Base-by-base conservation (phyloP, 53 echinoderm and acorn worm genomes). In the Arbacia lixula region DNA sequence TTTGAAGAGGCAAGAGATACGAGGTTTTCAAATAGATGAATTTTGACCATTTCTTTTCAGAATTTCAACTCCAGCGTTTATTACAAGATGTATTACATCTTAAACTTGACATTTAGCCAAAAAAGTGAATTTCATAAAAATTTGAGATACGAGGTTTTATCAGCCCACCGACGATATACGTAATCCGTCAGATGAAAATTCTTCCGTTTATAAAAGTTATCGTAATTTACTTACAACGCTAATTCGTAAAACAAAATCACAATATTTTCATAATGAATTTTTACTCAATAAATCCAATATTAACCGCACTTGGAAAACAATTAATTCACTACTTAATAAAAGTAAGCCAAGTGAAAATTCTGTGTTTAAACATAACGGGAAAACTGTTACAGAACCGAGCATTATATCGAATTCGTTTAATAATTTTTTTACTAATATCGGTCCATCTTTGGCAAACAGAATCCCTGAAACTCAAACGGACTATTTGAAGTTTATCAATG, bases 191-290 rank as follows among this genome's bases (percentile, higher is more conserved):
- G 39, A 66, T 4, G 6, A 66, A 61, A 66, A 66, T 66, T 36
- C 19, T n/a, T 37, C 22, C n/a, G 21, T 20, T 38, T 66, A 36
- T 66, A 38, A 61, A 36, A 66, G 21, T 66, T 37, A 66, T 37
- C 66, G 66, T 36, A 65, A 66, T 10, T 37, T 66, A 66, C 35
- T 65, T 24, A 57, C 36, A 33, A 6, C 27, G 2, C n/a, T 65
- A 65, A 65, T 65, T 16, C 65, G 35, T 65, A 33, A 65, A 65
- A 12, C 65, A 63, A 35, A 65, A 65, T 35, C 28, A n/a, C 24
- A 34, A 65, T 65, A 65, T 65, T 65, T 65, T 35, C 65, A 65
- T 35, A 12, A 65, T 12, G 14, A 65, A 34, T 65, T 65, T 65
- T 8, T 65, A 9, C 8, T 33, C 10, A 65, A 36, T 12, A 66